Evolutionary conservation across 1,140 invertebrate species (phyloP), one percentile per base, ranked within the genome.

Genomic region (Trichonephila clavipes): DNA sequence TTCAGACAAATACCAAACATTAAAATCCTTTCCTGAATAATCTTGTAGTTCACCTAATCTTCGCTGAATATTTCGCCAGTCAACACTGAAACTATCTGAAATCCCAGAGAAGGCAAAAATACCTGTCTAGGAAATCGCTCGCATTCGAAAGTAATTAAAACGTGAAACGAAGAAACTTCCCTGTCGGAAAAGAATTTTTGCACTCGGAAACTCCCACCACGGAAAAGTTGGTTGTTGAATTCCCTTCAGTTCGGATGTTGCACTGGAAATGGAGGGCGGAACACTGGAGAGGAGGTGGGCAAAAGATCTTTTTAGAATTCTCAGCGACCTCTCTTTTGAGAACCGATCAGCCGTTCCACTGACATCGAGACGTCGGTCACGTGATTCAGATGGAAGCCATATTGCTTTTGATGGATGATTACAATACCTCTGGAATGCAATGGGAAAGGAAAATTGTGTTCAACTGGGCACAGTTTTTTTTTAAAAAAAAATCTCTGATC

Each of bases 381-480:
- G 28, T 77, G 72, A 34, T 40, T 77, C 28, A 24, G 18, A 77
- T 40, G 72, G 72, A 24, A 19, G 72, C 72, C 72, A 77, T 77
- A 77, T 77, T 77, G 28, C 28, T 77, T 77, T 18, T 77, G 72
- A 77, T 77, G 34, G 28, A 77, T 40, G 72, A 40, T 77, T 77
- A 40, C 10, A 77, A 77, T 77, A 77, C 34, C 4, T 18, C 18
- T 40, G 24, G 28, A 64, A 64, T 51, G 62, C 16, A 19, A 77
- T 40, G 7, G 28, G 14, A 24, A 24, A 24, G 21, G 24, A 64
- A 69, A 69, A 69, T 24, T 24, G 66, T n/a, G 24, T 6, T 8
- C 8, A 69, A 14, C 7, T 24, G 21, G 8, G 14, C n/a, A 28
- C 0, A 69, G 24, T 24, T 14, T 14, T 66, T 10, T 2, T n/a